Base-by-base conservation (phyloP, 2,888 invertebrate genomes). In the Biston stratarius region DNA sequence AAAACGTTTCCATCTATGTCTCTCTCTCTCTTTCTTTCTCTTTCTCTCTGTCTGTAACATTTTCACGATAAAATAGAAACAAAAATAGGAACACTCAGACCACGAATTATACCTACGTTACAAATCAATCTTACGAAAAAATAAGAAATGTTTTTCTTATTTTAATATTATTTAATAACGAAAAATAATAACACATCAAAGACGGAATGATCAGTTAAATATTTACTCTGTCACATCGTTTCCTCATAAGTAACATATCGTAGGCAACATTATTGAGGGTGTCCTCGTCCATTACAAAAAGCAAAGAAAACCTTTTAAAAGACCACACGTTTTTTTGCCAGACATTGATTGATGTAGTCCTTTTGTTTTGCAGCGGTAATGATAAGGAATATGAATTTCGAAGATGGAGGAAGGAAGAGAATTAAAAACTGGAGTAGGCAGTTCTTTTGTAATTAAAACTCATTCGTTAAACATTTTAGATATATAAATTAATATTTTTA, bases 311-410 rank as follows among this genome's bases (percentile, higher is more conserved):
- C 73, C 75, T 79, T 76, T 77, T 77, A 72, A 74, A 76, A 70
- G 76, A 71, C 71, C 81, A 77, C 74, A 77, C 78, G 74, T 76
- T 77, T 73, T 61, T 77, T 77, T 71, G 71, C 47, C 61, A 36
- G 87, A 85, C 86, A 81, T 74, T 82, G 88, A 88, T 85, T 83
- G 86, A 88, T 88, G 83, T 45, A 42, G 56, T 65, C 73, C 77
- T 77, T 87, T 87, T 87, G 85, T 88, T 87, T 82, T 77, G 74
- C 77, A 83, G 70, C 76, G 67, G 79, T 83, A 85, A 85, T 85
- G 83, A 84, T 85, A 83, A 85, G 84, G 83, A 83, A 84, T 84
- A 83, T 86, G 83, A 85, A 24, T 24, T 24, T 24, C 84, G 78
- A 86, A 87, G 58, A 52, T 59, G 36, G 14, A 34, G 24, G 56